Evolutionary conservation across 1,140 invertebrate species (phyloP).

Genomic region (Pachyrhynchus sulphureomaculatus): DNA sequence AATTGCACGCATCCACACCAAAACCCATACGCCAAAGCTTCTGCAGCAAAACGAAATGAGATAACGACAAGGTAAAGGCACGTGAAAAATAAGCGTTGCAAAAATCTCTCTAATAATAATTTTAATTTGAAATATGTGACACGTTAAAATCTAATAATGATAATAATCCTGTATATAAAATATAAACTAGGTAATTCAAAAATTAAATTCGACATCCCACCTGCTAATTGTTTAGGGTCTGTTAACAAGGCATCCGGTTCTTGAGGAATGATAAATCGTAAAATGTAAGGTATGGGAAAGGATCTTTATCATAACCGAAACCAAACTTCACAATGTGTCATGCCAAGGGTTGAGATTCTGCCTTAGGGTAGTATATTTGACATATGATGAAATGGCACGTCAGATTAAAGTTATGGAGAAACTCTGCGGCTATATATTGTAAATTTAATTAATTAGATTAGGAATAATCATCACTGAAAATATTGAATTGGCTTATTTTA

Average conservation of each 20-base stretch:
- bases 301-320: constrained; percentile 2
- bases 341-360: constrained; percentile 1
- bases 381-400: background rate
- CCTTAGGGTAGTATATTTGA: background rate
- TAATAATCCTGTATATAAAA: no score
- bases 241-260: background rate
- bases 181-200: no score
- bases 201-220: background rate
- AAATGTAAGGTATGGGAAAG: background rate
- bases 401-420: background rate
- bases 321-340: constrained; percentile 3
- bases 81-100: no score
- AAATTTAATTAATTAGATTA: background rate
- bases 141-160: no score
- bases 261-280: background rate
- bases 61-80: no score
- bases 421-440: background rate
- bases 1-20: no score
- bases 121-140: no score
- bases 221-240: background rate
- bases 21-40: no score
- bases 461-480: no score
- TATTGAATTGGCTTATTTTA: no score
- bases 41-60: no score
- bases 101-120: no score